phyloP scores from a whole-genome alignment of 2,797 vertebrate genomes.

The Enteromius paludinosus region DNA sequence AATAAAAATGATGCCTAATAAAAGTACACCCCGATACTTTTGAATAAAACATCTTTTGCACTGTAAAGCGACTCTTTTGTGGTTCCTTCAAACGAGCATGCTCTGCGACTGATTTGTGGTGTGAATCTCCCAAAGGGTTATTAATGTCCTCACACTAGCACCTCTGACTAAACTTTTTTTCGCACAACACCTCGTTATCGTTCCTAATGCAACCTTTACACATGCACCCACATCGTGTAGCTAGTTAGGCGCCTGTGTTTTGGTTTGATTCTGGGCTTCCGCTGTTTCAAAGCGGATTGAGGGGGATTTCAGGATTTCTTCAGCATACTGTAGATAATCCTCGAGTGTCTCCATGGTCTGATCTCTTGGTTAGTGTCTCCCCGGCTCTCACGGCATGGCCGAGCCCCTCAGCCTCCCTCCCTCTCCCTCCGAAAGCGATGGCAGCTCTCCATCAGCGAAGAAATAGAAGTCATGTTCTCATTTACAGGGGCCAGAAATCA shows the following conservation, averaged over 20 bases:
- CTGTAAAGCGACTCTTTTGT: conserved; percentile 51
- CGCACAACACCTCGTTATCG: conserved; percentile 50
- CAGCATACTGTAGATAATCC: conserved; percentile 63
- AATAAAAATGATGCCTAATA: conserved; percentile 54
- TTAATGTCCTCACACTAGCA: conserved; percentile 51
- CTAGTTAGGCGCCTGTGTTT: conserved; percentile 56
- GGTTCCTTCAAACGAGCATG: conserved; percentile 35
- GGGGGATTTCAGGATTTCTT: conserved; percentile 63
- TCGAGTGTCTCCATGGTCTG: conserved; percentile 53
- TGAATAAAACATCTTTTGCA: conserved; percentile 62
- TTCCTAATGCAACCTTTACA: conserved; percentile 46
- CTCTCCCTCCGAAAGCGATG: conserved; percentile 24
- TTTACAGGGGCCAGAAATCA: conserved; percentile 55
- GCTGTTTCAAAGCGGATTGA: conserved; percentile 60
- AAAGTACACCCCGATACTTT: conserved; percentile 49
- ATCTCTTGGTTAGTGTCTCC: conserved; percentile 48
- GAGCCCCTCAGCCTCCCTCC: background rate
- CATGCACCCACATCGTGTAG: conserved; percentile 49
- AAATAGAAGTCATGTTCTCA: conserved; percentile 56
- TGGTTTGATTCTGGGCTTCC: conserved; percentile 72
- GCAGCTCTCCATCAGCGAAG: conserved; percentile 49
- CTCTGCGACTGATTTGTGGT: conserved; percentile 2
- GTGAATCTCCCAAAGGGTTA: conserved; percentile 38
- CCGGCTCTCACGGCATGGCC: conserved; percentile 31
- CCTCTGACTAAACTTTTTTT: conserved; percentile 53